A percentile compares a stretch with the other conserved stretches of the same genome.
Evolutionary conservation across 2,888 invertebrate species (phyloP).

Genomic region (Diaprepes abbreviatus): DNA sequence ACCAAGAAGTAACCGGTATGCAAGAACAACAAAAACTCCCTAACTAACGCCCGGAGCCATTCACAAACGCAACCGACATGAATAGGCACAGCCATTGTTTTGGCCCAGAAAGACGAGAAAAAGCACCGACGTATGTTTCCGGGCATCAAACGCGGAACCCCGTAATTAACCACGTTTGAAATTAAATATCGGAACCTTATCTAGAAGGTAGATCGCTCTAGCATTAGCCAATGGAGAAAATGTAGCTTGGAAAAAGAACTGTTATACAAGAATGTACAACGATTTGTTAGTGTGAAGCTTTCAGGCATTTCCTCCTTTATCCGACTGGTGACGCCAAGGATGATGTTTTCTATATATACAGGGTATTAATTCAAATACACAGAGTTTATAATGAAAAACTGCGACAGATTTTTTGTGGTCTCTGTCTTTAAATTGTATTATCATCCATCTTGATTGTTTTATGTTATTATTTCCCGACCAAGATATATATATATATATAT

Average conservation of each 20-base stretch:
- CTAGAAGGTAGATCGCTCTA: conserved; percentile 24
- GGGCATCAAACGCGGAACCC: conserved; percentile 47
- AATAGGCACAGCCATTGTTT: conserved; percentile 43
- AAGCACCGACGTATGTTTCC: conserved; percentile 48
- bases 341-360: no score
- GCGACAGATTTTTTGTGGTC: no score
- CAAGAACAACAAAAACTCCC: not conserved
- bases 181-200: conserved; percentile 47
- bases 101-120: conserved; percentile 34
- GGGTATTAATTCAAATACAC: no score
- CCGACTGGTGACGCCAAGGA: no score
- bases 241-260: not conserved
- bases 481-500: no score
- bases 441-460: no score
- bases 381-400: no score
- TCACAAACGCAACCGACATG: conserved; percentile 18
- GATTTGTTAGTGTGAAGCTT: not conserved
- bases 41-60: not conserved
- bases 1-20: not conserved
- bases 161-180: conserved; percentile 44
- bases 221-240: not conserved
- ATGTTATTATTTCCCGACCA: no score
- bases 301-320: not conserved
- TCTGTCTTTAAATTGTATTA: no score
- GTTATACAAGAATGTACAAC: not conserved